phyloP scores from a whole-genome alignment of 1,140 invertebrate genomes.

The Cydia strobilella region DNA sequence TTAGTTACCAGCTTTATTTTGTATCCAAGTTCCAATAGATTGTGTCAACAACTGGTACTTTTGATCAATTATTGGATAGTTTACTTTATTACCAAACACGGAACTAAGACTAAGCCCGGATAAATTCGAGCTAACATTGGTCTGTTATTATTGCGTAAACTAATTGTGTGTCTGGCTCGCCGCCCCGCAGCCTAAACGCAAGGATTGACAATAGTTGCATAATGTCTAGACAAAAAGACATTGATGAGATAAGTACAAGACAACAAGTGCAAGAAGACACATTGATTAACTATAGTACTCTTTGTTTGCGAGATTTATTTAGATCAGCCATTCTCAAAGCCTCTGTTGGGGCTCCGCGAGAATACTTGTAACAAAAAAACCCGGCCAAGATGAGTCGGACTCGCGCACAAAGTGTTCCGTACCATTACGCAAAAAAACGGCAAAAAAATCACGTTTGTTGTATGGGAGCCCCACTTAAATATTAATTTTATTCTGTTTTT shows the following conservation, averaged over 20 bases:
- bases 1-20: background rate
- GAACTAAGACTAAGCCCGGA: background rate
- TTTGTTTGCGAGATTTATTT: background rate
- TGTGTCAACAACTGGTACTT: background rate
- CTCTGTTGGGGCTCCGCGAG: too few relatives aligned
- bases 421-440: too few relatives aligned
- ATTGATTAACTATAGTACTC: background rate
- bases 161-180: background rate
- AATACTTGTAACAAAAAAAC: too few relatives aligned
- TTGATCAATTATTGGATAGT: background rate
- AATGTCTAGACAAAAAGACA: background rate
- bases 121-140: background rate
- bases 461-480: too few relatives aligned
- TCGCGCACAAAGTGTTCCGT: too few relatives aligned
- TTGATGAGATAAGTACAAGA: background rate
- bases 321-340: too few relatives aligned
- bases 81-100: background rate
- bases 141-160: constrained; percentile 10
- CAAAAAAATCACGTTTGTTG: too few relatives aligned
- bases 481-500: too few relatives aligned
- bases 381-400: too few relatives aligned
- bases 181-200: constrained; percentile 4
- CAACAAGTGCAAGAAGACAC: too few relatives aligned
- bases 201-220: constrained; percentile 1
- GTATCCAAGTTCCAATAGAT: background rate